phyloP scores from a whole-genome alignment of 2,888 invertebrate genomes.

The Cryptocephalus moraei region DNA sequence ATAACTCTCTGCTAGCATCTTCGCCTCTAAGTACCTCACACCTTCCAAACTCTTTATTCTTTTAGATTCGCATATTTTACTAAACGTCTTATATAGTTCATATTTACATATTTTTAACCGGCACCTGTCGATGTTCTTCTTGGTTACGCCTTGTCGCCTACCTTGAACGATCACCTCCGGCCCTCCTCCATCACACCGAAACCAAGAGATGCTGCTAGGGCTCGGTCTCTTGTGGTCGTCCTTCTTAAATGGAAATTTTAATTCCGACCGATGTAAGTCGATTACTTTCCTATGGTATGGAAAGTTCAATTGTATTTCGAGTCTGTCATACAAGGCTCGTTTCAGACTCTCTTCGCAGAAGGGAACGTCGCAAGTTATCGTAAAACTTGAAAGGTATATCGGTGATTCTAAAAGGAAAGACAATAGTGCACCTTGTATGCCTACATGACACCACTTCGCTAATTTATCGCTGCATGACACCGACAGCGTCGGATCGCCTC shows the following conservation, averaged over 20 bases:
- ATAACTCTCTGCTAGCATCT: not conserved
- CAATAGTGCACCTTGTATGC: conserved; percentile 75
- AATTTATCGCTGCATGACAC: conserved; percentile 94
- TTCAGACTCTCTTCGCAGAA: conserved; percentile 44
- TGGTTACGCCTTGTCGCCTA: conserved; percentile 67
- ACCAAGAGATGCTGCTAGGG: conserved; percentile 53
- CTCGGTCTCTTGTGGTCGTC: conserved; percentile 40
- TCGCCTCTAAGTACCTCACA: not conserved
- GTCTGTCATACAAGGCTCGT: conserved; percentile 42
- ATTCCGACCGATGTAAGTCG: conserved; percentile 29
- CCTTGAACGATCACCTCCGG: conserved; percentile 69
- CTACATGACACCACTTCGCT: conserved; percentile 77
- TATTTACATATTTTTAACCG: conserved; percentile 40
- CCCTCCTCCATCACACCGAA: no score
- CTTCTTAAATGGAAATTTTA: conserved; percentile 38
- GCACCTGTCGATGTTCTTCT: conserved; percentile 42
- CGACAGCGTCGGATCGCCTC: conserved; percentile 80
- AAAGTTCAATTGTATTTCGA: conserved; percentile 18
- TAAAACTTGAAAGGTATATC: conserved; percentile 59
- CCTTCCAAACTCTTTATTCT: conserved; percentile 18
- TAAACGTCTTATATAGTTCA: conserved; percentile 27
- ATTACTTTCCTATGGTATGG: conserved; percentile 25
- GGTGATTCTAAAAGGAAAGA: conserved; percentile 54
- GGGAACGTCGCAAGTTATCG: conserved; percentile 58
- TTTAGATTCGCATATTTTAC: conserved; percentile 13